Percentiles rank a stretch among this genome's conserved stretches.
phyloP scores from a whole-genome alignment of 2,888 invertebrate genomes.

The Drosophila monieri region DNA sequence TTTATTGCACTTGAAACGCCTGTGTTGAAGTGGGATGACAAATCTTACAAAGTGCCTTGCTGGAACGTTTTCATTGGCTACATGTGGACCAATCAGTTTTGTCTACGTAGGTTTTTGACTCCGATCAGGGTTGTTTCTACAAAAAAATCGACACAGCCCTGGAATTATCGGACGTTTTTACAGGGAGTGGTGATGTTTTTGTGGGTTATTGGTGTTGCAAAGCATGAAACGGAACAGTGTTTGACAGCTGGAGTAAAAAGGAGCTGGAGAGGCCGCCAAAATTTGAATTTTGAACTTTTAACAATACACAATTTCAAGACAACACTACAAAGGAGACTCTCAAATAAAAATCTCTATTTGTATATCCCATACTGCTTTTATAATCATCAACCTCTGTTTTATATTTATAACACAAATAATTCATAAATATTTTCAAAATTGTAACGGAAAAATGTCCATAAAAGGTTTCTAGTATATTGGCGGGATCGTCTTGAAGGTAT shows the following conservation, averaged over 20 bases:
- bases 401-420: neutral
- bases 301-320: no score
- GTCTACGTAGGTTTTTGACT: constrained; percentile 53
- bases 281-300: neutral
- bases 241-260: neutral
- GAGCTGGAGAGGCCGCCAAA: neutral
- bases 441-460: neutral
- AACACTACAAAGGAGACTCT: no score
- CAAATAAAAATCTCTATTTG: no score
- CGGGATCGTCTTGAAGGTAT: constrained; percentile 9
- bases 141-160: constrained; percentile 7
- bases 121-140: constrained; percentile 28
- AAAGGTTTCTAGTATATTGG: constrained; percentile 7
- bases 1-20: constrained; percentile 6
- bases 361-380: no score
- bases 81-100: constrained; percentile 83
- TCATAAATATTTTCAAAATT: neutral
- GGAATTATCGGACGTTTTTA: constrained; percentile 5
- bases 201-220: neutral
- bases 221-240: neutral
- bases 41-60: constrained; percentile 84
- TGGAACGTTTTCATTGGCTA: constrained; percentile 88
- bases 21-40: constrained; percentile 42
- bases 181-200: neutral
- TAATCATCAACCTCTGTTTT: no score